A percentile compares a stretch with the other conserved stretches of the same genome.
Evolutionary conservation across 2,113 vertebrate species (phyloP).

Genomic region (Cottus gobio): DNA sequence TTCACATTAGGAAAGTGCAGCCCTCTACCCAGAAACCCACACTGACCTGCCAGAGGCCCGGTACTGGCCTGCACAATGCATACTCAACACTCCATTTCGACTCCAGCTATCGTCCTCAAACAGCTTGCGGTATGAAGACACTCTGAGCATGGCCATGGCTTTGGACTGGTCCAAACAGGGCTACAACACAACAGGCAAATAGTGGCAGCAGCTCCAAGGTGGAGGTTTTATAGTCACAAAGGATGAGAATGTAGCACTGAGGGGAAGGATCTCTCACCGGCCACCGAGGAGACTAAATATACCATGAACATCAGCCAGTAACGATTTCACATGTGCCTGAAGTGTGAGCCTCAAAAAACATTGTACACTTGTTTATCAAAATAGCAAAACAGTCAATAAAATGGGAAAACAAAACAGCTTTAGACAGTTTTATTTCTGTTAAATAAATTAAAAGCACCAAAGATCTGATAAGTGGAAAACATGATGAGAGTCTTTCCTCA

Average conservation of each 20-base stretch:
- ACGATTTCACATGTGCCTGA: slow-evolving; percentile 71
- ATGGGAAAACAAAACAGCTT: slow-evolving; percentile 12
- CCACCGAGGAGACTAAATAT: slow-evolving; percentile 64
- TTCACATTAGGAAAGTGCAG: background rate
- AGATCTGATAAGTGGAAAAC: slow-evolving; percentile 61
- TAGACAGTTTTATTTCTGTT: slow-evolving; percentile 82
- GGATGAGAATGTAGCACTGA: slow-evolving; percentile 73
- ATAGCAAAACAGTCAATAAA: background rate
- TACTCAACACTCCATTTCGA: slow-evolving; percentile 33
- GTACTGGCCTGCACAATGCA: slow-evolving; percentile 64
- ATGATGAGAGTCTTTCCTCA: slow-evolving; percentile 62
- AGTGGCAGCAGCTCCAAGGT: slow-evolving; percentile 9
- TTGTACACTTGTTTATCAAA: background rate
- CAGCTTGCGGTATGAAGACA: slow-evolving; percentile 82
- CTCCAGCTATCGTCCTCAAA: slow-evolving; percentile 76
- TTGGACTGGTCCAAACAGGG: slow-evolving; percentile 2
- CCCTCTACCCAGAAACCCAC: background rate
- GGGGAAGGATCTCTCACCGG: slow-evolving; percentile 65
- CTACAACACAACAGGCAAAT: slow-evolving; percentile 33
- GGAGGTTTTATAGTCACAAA: slow-evolving; percentile 67
- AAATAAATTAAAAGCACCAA: slow-evolving; percentile 86
- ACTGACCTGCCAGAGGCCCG: slow-evolving; percentile 74
- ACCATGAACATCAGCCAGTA: slow-evolving; percentile 62
- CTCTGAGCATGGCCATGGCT: slow-evolving; percentile 78
- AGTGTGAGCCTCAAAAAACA: slow-evolving; percentile 29